Evolutionary conservation across 2,113 vertebrate species (phyloP).

Genomic region (Colistium nudipinnis): DNA sequence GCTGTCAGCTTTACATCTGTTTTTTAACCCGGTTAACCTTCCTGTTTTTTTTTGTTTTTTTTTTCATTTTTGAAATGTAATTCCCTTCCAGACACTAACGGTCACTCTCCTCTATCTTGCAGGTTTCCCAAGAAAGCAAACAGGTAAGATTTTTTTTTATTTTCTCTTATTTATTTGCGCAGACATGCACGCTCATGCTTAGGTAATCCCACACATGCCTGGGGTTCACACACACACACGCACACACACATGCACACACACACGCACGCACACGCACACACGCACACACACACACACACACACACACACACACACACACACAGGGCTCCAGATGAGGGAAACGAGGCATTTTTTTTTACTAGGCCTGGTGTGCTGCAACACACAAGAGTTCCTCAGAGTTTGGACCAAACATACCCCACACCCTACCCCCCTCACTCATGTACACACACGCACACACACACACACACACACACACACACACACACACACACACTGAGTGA

Average conservation of each 20-base stretch:
- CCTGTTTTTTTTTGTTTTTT: no score
- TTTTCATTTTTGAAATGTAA: neutral
- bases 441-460: constrained; percentile 50
- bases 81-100: constrained; percentile 43
- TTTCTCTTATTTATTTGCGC: neutral
- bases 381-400: constrained; percentile 71
- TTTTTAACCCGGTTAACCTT: constrained; percentile 51
- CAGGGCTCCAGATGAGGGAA: constrained; percentile 37
- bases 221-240: constrained; percentile 3
- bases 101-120: constrained; percentile 71
- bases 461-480: constrained; percentile 47
- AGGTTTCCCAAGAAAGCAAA: constrained; percentile 99
- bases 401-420: constrained; percentile 56
- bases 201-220: constrained; percentile 4
- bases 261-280: neutral
- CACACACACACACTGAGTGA: constrained; percentile 46
- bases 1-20: constrained; percentile 30
- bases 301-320: neutral
- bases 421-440: constrained; percentile 29
- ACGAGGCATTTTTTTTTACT: constrained; percentile 45
- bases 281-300: neutral
- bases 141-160: constrained; percentile 83
- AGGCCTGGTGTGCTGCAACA: constrained; percentile 54
- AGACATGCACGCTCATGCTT: neutral
- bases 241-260: no score